A percentile compares a stretch with the other conserved stretches of the same genome.
Conservation (phyloP, 2,797 vertebrate species). For the Squalus acanthias region DNA sequence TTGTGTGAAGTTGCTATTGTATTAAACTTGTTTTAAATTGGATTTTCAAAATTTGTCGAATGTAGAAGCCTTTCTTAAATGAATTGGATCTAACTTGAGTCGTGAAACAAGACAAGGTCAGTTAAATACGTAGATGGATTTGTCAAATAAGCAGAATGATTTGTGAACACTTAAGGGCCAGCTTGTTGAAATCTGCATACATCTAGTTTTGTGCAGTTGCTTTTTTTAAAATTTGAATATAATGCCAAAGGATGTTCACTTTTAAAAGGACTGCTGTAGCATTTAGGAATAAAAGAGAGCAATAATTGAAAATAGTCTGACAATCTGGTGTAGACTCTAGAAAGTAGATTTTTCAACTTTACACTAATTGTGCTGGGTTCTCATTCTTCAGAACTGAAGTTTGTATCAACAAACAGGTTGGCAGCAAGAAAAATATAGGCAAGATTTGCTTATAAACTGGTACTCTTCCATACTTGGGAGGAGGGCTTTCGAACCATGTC, state of each 20-base stretch:
- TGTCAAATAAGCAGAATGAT: not conserved
- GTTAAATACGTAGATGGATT: not conserved
- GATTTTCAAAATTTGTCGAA: not conserved
- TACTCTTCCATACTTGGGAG: too few relatives aligned
- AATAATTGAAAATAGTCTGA: not conserved
- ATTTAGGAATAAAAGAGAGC: not conserved
- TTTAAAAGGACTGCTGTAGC: not conserved
- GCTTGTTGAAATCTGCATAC: not conserved
- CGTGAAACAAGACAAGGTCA: not conserved
- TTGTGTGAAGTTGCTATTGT: not conserved
- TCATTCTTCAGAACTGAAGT: not conserved
- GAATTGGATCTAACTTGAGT: not conserved
- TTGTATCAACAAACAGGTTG: not conserved
- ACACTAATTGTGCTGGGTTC: not conserved
- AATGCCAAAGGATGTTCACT: not conserved
- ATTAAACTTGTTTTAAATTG: not conserved
- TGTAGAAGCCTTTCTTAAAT: not conserved
- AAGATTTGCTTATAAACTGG: not conserved
- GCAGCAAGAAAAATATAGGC: not conserved
- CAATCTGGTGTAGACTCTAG: not conserved
- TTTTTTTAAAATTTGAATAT: not conserved
- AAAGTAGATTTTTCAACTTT: not conserved
- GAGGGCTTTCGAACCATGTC: not conserved
- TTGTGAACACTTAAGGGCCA: not conserved
- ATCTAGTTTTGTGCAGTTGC: not conserved